phyloP scores from a whole-genome alignment of 2,888 invertebrate species.

The Hecatera dysodea region DNA sequence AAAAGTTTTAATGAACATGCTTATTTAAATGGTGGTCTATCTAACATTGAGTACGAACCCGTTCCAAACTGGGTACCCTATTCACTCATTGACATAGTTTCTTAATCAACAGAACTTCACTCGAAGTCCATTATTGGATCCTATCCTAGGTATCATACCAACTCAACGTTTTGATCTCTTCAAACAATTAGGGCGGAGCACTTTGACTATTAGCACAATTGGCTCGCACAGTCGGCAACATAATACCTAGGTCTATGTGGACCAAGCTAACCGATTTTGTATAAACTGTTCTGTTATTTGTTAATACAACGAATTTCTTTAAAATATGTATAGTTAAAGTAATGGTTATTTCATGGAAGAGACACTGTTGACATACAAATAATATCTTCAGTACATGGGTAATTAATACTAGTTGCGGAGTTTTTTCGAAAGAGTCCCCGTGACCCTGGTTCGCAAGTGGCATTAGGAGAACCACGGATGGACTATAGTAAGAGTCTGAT shows the following conservation, averaged over 20 bases:
- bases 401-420: no score
- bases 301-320: no score
- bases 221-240: slow-evolving; percentile 46
- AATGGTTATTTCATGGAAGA: no score
- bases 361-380: no score
- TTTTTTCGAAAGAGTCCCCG: no score
- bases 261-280: neutral
- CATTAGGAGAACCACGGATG: no score
- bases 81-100: slow-evolving; percentile 14
- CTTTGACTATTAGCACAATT: slow-evolving; percentile 58
- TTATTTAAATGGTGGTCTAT: neutral
- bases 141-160: slow-evolving; percentile 32
- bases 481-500: no score
- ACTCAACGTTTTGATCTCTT: slow-evolving; percentile 47
- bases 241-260: slow-evolving; percentile 15
- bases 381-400: no score
- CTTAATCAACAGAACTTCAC: slow-evolving; percentile 8
- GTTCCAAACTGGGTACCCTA: neutral
- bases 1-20: no score
- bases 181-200: slow-evolving; percentile 46
- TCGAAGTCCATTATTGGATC: slow-evolving; percentile 19
- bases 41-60: neutral
- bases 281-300: neutral
- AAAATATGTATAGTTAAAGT: no score
- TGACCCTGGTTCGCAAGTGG: no score